These are phyloP conservation scores for Plutomurus gul DNA, from an alignment of 1,140 invertebrate species.

Conservation along the genomic window DNA sequence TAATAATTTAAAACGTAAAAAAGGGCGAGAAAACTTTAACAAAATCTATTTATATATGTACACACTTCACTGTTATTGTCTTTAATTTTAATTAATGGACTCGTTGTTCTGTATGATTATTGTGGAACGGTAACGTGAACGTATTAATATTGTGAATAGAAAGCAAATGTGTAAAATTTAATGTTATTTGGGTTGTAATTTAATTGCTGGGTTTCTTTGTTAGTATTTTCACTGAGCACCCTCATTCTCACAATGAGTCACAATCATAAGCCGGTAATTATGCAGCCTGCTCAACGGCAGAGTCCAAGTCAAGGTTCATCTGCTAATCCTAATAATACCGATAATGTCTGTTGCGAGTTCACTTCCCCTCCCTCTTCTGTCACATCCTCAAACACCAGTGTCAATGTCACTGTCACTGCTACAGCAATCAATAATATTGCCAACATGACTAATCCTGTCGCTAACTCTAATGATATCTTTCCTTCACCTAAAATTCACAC, in stretches of 20 bases:
- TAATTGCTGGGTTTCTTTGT: constrained; percentile 17
- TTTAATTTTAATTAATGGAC: too few species aligned
- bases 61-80: too few species aligned
- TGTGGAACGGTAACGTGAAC: not conserved
- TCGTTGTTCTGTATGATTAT: not conserved
- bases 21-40: too few species aligned
- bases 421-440: not conserved
- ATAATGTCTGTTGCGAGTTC: not conserved
- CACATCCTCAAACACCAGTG: not conserved
- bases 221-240: constrained; percentile 48
- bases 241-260: constrained; percentile 44
- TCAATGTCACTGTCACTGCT: not conserved
- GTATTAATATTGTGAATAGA: not conserved
- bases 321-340: too few species aligned
- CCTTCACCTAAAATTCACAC: not conserved
- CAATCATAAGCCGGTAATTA: constrained; percentile 41
- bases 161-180: not conserved
- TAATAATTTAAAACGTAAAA: too few species aligned
- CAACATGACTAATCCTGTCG: not conserved
- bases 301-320: constrained; percentile 33
- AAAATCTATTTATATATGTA: too few species aligned
- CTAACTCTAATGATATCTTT: constrained; percentile 4
- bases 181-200: not conserved
- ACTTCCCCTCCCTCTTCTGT: not conserved
- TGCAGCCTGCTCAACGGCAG: not conserved